Percentiles rank a stretch among this genome's conserved stretches.
Conservation (phyloP, 2,888 invertebrate genomes). For the Autographa pulchrina region DNA sequence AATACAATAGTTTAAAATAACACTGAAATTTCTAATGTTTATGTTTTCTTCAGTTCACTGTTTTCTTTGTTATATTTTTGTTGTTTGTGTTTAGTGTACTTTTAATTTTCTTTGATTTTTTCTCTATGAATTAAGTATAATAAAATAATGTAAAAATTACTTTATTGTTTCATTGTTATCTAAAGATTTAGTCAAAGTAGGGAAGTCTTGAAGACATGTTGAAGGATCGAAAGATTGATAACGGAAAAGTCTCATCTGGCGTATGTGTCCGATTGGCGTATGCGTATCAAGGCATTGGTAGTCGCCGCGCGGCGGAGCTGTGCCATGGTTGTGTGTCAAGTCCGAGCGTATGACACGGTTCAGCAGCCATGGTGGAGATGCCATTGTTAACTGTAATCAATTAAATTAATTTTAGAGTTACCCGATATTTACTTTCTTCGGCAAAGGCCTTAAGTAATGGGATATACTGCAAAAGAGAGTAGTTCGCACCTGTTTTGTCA, state of each 20-base stretch:
- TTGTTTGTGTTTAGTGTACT: constrained; percentile 49
- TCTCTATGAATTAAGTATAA: constrained; percentile 43
- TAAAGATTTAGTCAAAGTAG: constrained; percentile 62
- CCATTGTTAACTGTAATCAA: constrained; percentile 77
- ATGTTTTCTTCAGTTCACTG: constrained; percentile 8
- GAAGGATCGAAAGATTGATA: constrained; percentile 83
- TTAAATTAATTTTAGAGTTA: not conserved
- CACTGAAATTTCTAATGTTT: not conserved
- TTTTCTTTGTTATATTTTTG: constrained; percentile 36
- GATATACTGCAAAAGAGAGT: not conserved
- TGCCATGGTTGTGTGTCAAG: constrained; percentile 82
- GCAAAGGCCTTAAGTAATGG: too few species aligned
- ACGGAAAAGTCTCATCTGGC: constrained; percentile 77
- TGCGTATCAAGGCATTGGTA: constrained; percentile 85
- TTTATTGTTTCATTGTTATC: constrained; percentile 61
- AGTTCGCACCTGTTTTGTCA: constrained; percentile 80
- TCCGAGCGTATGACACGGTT: constrained; percentile 85
- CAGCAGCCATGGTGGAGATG: constrained; percentile 78
- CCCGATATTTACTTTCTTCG: too few species aligned
- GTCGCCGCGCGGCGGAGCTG: constrained; percentile 82
- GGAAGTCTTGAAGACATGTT: constrained; percentile 79
- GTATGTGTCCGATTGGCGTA: constrained; percentile 84
- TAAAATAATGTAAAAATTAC: constrained; percentile 66
- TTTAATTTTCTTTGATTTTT: constrained; percentile 43
- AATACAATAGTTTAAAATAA: not conserved